Base-by-base conservation (phyloP, 2,888 invertebrate species). In the Atherix ibis region DNA sequence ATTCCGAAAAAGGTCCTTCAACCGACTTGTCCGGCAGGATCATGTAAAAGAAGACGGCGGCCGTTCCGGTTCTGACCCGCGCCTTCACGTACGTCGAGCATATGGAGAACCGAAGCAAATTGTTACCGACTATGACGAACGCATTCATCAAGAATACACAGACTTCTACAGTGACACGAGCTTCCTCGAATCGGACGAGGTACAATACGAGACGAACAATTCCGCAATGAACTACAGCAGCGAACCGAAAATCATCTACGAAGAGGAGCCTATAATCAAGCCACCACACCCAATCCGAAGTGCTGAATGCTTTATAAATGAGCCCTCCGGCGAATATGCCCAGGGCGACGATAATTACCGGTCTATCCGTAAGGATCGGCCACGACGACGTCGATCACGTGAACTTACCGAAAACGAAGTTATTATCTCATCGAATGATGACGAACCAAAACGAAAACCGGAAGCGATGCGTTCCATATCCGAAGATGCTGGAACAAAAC, bases 391-490 rank as follows among this genome's bases (percentile, higher is more conserved):
- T 14, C 26, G 37, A 8, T 39, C 46, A n/a, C 26, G 36, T 16
- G 44, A 46, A 32, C 27, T 43, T 10, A 26, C 37, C 18, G 46
- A 41, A 36, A 37, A 29, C 32, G 39, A 35, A 17, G 29, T 42
- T 22, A 32, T 37, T 14, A 13, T 31, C 3, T 35, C 40, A 10
- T 36, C 37, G 14, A 42, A 35, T 26, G 18, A 32, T 32, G 35
- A 49, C 38, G 29, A 40, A 26, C 32, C 40, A 33, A 26, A 50
- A 9, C 50, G 54, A 4, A 59, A 58, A 33, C 56, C 58, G 2
- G 59, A 59, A 37, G 51, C 56, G 32, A 55, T 59, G 58, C 51
- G 59, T 4, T 59, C 59, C 3, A 50, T 59, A 25, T 59, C 59
- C 1, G 59, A 59, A 38, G 59, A 59, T 28, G 53, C 56, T 3